These are phyloP conservation scores for Rhinopithecus roxellana DNA, from an alignment of 2,113 vertebrate genomes.

Conservation along the genomic window DNA sequence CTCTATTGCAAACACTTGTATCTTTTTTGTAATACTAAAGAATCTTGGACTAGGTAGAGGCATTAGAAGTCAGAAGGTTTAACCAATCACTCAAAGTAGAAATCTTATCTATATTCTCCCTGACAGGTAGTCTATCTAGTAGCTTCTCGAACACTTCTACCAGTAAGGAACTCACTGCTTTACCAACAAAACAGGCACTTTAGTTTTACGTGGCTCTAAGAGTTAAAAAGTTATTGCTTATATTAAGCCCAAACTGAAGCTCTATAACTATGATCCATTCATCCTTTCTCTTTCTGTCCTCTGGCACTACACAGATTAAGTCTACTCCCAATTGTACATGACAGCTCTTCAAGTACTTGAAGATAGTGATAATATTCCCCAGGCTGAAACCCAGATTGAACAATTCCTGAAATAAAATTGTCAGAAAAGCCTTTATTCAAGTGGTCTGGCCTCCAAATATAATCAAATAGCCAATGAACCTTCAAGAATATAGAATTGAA, in stretches of 20 bases:
- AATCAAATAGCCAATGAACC: not conserved
- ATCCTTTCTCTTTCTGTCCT: constrained; percentile 35
- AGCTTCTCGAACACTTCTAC: not conserved
- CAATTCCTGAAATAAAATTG: constrained; percentile 8
- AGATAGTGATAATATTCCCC: not conserved
- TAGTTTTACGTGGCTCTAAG: not conserved
- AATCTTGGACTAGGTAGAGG: not conserved
- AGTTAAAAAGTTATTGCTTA: not conserved
- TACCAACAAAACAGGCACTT: not conserved
- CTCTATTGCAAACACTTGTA: not conserved
- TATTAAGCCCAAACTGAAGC: not conserved
- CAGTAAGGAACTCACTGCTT: not conserved
- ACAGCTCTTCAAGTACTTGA: constrained; percentile 37
- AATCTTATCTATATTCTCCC: not conserved
- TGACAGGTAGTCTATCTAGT: not conserved
- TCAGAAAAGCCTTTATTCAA: not conserved
- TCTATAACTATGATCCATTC: constrained; percentile 22
- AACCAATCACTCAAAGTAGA: not conserved
- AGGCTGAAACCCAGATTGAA: constrained; percentile 15
- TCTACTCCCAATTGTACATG: not conserved
- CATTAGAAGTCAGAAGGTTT: not conserved
- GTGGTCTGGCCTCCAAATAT: not conserved
- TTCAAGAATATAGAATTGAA: not conserved
- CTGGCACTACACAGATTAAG: constrained; percentile 38
- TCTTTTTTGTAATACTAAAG: not conserved